phyloP scores from a whole-genome alignment of 2,797 vertebrate genomes.

The Sebastes matsubarae region DNA sequence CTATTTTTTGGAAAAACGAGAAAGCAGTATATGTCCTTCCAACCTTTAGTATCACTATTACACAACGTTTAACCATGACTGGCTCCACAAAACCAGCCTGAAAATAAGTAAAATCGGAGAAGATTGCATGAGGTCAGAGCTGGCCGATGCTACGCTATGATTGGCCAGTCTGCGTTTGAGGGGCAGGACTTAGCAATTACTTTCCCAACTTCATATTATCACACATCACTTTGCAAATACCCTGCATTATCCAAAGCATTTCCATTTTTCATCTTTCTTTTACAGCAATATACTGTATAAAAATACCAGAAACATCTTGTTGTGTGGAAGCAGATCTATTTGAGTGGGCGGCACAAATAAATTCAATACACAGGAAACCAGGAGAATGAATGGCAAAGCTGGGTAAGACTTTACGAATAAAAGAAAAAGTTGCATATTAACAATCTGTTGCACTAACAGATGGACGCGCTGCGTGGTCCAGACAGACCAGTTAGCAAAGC shows the following conservation, averaged over 20 bases:
- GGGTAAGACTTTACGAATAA: background rate
- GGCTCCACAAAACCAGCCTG: too few relatives aligned
- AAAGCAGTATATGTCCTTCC: too few relatives aligned
- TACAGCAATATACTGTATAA: too few relatives aligned
- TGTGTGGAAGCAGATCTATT: background rate
- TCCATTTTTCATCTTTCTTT: background rate
- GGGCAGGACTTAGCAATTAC: background rate
- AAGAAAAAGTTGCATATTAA: conserved; percentile 47
- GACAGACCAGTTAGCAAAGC: conserved; percentile 26
- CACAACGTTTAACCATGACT: too few relatives aligned
- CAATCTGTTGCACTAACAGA: conserved; percentile 52
- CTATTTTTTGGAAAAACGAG: too few relatives aligned
- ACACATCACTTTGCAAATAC: background rate
- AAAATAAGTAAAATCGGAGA: too few relatives aligned
- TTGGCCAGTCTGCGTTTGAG: too few relatives aligned
- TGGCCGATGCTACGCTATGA: too few relatives aligned
- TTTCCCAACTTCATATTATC: background rate
- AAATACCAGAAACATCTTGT: background rate
- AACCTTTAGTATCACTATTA: too few relatives aligned
- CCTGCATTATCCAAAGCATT: background rate
- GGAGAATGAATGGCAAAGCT: background rate
- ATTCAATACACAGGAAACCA: background rate
- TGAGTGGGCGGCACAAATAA: background rate
- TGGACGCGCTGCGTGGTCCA: conserved; percentile 1
- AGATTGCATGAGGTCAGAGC: too few relatives aligned